Percentiles rank a stretch among this genome's conserved stretches.
phyloP scores from a whole-genome alignment of 2,888 invertebrate genomes.

The Coenonympha glycerion region DNA sequence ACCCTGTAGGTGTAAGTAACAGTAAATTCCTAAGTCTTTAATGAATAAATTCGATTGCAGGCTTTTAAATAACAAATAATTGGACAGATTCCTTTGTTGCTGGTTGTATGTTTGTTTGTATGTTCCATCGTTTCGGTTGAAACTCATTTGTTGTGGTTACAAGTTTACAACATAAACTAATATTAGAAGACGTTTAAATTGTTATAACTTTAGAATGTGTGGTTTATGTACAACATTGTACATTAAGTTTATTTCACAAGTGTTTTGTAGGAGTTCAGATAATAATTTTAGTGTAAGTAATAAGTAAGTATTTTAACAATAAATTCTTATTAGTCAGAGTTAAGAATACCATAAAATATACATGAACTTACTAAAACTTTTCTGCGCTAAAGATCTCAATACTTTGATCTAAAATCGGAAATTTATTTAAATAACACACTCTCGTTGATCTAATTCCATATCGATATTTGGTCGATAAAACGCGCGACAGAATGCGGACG shows the following conservation, averaged over 20 bases:
- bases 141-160: constrained; percentile 7
- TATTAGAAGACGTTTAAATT: constrained; percentile 6
- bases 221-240: neutral
- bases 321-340: too few species aligned
- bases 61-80: constrained; percentile 11
- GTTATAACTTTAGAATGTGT: constrained; percentile 1
- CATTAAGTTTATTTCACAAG: neutral
- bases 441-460: constrained; percentile 20
- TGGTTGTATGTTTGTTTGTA: neutral
- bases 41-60: constrained; percentile 6
- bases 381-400: too few species aligned
- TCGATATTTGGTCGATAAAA: constrained; percentile 34
- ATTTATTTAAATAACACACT: neutral
- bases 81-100: constrained; percentile 5
- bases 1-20: too few species aligned
- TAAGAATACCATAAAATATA: too few species aligned
- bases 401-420: too few species aligned
- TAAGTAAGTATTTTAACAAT: too few species aligned
- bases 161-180: constrained; percentile 7
- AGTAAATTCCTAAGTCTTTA: neutral
- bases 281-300: too few species aligned
- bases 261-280: neutral
- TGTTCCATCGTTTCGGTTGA: constrained; percentile 1
- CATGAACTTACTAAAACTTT: too few species aligned
- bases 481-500: constrained; percentile 32